Conservation (phyloP, 1,140 invertebrate genomes). For the Ditylenchus dipsaci region DNA sequence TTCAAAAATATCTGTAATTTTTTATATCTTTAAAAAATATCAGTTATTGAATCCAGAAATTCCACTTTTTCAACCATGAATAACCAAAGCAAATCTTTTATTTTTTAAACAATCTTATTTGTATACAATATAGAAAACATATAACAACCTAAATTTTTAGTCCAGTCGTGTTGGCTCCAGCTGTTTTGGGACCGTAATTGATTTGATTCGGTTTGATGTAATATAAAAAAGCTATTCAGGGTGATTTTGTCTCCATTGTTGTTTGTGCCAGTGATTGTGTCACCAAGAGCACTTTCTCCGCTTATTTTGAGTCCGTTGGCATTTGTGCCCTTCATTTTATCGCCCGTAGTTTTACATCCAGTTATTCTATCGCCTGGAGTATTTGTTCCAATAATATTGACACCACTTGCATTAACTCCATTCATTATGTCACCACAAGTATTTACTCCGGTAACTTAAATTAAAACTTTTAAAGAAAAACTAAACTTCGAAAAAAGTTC, state of each 20-base stretch:
- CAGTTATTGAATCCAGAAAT: no score
- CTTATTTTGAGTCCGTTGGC: constrained; percentile 31
- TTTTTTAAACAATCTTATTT: no score
- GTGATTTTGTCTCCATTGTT: constrained; percentile 32
- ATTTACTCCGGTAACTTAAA: constrained; percentile 41
- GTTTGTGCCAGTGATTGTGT: constrained; percentile 31
- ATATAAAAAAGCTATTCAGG: no score
- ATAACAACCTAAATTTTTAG: no score
- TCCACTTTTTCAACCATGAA: no score
- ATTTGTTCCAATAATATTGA: constrained; percentile 30
- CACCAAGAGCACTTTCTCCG: constrained; percentile 37
- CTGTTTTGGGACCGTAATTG: constrained; percentile 44
- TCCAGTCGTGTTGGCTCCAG: constrained; percentile 44
- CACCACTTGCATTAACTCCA: constrained; percentile 42
- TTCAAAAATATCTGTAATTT: no score
- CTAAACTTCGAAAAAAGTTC: no score
- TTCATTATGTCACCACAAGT: constrained; percentile 45
- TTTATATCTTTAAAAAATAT: no score
- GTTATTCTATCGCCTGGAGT: constrained; percentile 37
- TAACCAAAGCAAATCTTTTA: no score
- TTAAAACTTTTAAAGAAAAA: neutral
- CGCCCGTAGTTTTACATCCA: constrained; percentile 22
- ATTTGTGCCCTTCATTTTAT: constrained; percentile 10
- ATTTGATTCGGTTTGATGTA: constrained; percentile 27
- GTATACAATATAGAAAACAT: no score